Evolutionary conservation across 2,113 vertebrate genomes (phyloP), one percentile per base, ranked within the genome.

Genomic region (Aleadryas rufinucha): DNA sequence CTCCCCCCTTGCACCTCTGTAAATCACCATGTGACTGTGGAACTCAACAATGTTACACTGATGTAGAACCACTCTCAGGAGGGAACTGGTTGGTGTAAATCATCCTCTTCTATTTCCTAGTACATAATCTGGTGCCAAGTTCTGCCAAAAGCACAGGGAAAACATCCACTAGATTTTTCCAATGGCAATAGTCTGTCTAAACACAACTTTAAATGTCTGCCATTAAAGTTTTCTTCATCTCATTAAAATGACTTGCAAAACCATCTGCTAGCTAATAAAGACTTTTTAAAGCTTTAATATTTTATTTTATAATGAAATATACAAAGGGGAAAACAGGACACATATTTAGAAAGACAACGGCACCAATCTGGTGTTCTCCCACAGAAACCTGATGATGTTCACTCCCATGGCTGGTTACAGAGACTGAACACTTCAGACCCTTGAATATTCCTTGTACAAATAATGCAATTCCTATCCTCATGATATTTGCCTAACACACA

Each of bases 241-340:
- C 85, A 90, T 95, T 95, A 91, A 96, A 95, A 91, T 65, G 37
- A 71, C 85, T 91, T 88, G 90, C 52, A 93, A 95, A 95, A 80
- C 95, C 95, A 97, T 96, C 95, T 97, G 95, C 76, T 87, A 89
- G 85, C 84, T 97, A 97, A 95, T 96, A 96, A 95, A 87, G 89
- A 85, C 63, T 83, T 96, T 93, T 81, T 71, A 90, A 87, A 83
- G 85, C 65, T 87, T 93, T 92, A 90, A 90, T 93, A 91, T 90
- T 95, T 83, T 79, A 87, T 96, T 97, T 94, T 84, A 81, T 78
- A 75, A 89, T 81, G 78, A 95, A 94, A 94, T 76, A 92, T 47
- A 95, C 64, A 42, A 89, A 59, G 66, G 53, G 66, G 39, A 14
- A 93, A 95, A 92, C 77, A 86, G 81, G 86, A 89, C 82, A 66